Conservation (phyloP, 2,113 vertebrate species). For the Parotia lawesii region DNA sequence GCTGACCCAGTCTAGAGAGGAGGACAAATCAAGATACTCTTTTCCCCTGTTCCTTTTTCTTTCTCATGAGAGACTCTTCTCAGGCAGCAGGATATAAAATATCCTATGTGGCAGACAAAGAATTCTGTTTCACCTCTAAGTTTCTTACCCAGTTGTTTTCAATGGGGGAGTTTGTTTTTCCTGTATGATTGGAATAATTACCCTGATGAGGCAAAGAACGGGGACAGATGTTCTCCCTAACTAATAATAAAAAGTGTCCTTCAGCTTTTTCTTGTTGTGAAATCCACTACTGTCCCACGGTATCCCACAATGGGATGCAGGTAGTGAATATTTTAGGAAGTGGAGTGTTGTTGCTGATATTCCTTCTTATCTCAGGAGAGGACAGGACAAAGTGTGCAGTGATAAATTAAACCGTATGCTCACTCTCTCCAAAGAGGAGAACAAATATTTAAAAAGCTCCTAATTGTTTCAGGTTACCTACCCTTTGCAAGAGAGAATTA, state of each 20-base stretch:
- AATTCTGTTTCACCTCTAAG: neutral
- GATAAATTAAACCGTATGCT: neutral
- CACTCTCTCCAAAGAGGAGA: neutral
- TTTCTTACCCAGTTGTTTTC: constrained; percentile 33
- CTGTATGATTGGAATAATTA: constrained; percentile 38
- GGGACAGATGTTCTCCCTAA: constrained; percentile 59
- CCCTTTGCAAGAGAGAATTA: neutral
- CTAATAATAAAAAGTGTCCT: constrained; percentile 43
- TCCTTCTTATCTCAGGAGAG: neutral
- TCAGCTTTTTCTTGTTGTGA: constrained; percentile 39
- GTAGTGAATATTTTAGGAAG: neutral
- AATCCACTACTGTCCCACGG: neutral
- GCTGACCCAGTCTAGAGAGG: neutral
- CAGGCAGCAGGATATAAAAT: neutral
- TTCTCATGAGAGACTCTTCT: neutral
- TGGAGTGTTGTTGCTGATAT: neutral
- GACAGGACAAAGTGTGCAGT: neutral
- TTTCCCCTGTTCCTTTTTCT: neutral
- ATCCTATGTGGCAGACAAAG: neutral
- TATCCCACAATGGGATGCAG: neutral
- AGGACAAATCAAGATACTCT: neutral
- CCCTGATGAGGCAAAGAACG: neutral
- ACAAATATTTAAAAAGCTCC: neutral
- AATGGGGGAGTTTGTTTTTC: constrained; percentile 12
- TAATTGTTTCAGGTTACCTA: neutral